Base-by-base conservation (phyloP, 2,113 vertebrate species). In the Myotis lucifugus region DNA sequence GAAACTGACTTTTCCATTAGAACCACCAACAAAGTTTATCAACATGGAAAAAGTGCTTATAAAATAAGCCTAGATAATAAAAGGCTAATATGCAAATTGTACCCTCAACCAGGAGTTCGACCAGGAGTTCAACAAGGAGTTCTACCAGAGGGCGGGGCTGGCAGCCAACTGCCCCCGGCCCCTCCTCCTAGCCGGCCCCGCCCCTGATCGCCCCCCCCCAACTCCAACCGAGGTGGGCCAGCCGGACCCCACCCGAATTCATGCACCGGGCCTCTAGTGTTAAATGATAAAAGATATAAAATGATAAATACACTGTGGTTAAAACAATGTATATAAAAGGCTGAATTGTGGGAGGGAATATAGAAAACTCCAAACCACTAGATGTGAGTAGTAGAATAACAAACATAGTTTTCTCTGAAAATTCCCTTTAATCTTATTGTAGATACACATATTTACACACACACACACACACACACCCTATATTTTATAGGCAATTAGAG, bases 231-330 rank as follows among this genome's bases (percentile, higher is more conserved):
- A 21, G 3, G 59, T 27, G 59, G 59, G 25, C 23, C 23, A 61
- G 25, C 59, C 4, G 2, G 59, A 61, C 25, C 56, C 59, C 25
- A 61, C 10, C 59, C 0, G 1, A 61, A 61, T 61, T 61, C 10
- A 4, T 61, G 59, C 23, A 61, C 59, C 4, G 1, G 25, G 25
- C 11, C 25, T 61, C 10, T 61, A 54, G 37, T 3, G 9, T 32
- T 84, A 89, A 89, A 66, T 61, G 6, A 46, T 42, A 78, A 56
- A 85, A 94, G n/a, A 56, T 27, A n/a, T 14, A 86, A 91, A 74
- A 64, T 54, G 50, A 86, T 54, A 59, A 66, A 46, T 19, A 69
- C 1, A 61, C 17, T 18, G 12, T 32, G 12, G 40, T 0, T 73
- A 87, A 90, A 88, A 83, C 91, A 15, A 25, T 11, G 1, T 40